Evolutionary conservation across 1,140 invertebrate genomes (phyloP), one percentile per base, ranked within the genome.

Genomic region (Hermetia illucens): DNA sequence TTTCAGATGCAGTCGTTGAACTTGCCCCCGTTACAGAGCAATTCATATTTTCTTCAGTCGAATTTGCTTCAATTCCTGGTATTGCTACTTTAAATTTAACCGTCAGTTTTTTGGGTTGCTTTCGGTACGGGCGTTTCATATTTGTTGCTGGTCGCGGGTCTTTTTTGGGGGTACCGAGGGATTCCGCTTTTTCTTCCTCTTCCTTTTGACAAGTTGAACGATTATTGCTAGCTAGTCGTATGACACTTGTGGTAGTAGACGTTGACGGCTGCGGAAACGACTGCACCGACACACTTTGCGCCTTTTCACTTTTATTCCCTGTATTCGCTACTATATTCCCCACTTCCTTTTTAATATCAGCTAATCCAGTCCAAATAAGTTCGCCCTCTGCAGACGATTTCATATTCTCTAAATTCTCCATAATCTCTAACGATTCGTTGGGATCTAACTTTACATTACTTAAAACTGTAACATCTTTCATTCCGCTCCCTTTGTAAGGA

Each of bases 61-160:
- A 8, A 27, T 8, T 9, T 27, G 8, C 24, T 27, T 27, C 24
- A 27, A 27, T 27, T 27, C 13, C 24, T 27, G 13, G 24, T 13
- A 27, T 9, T 13, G 24, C 24, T 8, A 9, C 38, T 22, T 42
- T 42, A 9, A 42, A 25, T 38, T 42, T 42, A 3, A 42, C 36
- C 10, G 38, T 32, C 16, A 42, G 17, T 27, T 42, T 42, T 29
- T 41, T 42, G 5, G 30, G 36, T 20, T 22, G 21, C 15, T 41
- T 41, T n/a, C 4, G 9, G 29, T n/a, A 31, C 12, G 12, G 27
- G 10, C 10, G n/a, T 36, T 22, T 36, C 21, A 24, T 5, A 12
- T 24, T 9, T 16, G 16, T 8, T 21, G 16, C 5, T 13, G 24
- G 24, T 9, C 13, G 13, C 8, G 8, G 8, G 13, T 8, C 13